Conservation (phyloP, 2,888 invertebrate genomes). For the Nudaria mundana region DNA sequence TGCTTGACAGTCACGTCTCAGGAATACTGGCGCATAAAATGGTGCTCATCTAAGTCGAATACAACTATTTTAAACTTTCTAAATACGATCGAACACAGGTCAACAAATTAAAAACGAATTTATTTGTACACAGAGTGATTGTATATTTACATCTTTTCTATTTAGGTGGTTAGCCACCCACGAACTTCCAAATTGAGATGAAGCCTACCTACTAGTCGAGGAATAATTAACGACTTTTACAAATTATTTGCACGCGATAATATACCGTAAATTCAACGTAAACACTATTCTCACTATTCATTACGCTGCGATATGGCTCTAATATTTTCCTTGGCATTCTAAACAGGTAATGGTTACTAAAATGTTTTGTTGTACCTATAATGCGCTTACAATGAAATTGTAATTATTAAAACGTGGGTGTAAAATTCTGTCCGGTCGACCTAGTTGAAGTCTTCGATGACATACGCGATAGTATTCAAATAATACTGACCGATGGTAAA, state of each 20-base stretch:
- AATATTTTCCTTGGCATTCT: conserved; percentile 9
- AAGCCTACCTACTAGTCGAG: conserved; percentile 32
- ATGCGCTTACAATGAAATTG: conserved; percentile 6
- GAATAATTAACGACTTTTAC: conserved; percentile 45
- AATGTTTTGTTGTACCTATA: conserved; percentile 26
- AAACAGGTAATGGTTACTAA: conserved; percentile 12
- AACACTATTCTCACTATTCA: too few relatives aligned
- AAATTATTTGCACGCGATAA: neutral
- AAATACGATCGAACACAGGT: conserved; percentile 21
- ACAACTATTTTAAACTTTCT: conserved; percentile 27
- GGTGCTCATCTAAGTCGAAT: too few relatives aligned
- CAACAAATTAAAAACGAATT: conserved; percentile 16
- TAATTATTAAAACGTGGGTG: conserved; percentile 11
- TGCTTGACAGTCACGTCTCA: neutral
- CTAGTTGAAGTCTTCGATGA: conserved; percentile 61
- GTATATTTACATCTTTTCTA: conserved; percentile 25
- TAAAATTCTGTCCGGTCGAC: conserved; percentile 64
- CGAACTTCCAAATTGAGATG: conserved; percentile 48
- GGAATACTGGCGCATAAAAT: neutral
- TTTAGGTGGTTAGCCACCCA: conserved; percentile 43
- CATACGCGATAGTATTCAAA: conserved; percentile 64
- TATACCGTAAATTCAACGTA: too few relatives aligned
- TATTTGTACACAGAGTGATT: neutral
- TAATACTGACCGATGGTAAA: conserved; percentile 35
- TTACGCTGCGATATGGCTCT: neutral